Evolutionary conservation across 2,797 vertebrate genomes (phyloP).

Genomic region (Novumbra hubbsi): DNA sequence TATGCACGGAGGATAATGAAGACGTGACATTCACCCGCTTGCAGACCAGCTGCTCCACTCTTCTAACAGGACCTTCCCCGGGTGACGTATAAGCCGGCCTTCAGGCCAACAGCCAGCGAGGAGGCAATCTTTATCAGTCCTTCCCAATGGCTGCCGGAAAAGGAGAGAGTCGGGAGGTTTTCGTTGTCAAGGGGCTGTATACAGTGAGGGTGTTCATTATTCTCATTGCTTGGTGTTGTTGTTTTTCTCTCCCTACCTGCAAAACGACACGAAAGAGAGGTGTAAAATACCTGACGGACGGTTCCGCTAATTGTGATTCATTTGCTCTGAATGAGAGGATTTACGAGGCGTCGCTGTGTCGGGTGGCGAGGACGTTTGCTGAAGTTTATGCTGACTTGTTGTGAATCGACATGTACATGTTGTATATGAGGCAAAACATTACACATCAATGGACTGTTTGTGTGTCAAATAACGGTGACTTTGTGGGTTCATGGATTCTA

Average conservation of each 20-base stretch:
- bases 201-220: constrained; percentile 13
- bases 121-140: constrained; percentile 46
- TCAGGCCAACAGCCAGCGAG: constrained; percentile 20
- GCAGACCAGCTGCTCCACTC: constrained; percentile 39
- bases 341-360: constrained; percentile 24
- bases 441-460: background rate
- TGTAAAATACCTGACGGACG: constrained; percentile 15
- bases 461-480: constrained; percentile 20
- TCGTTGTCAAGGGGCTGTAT: constrained; percentile 1
- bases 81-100: constrained; percentile 30
- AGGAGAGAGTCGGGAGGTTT: constrained; percentile 32
- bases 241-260: constrained; percentile 10
- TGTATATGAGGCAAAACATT: background rate
- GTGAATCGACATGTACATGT: background rate
- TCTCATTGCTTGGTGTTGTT: constrained; percentile 16
- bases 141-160: constrained; percentile 36
- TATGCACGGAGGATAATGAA: constrained; percentile 64
- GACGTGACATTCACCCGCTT: constrained; percentile 57
- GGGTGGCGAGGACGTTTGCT: constrained; percentile 21
- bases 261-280: constrained; percentile 10
- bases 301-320: constrained; percentile 16
- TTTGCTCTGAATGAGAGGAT: constrained; percentile 10
- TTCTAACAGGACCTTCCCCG: constrained; percentile 43
- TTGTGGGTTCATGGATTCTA: constrained; percentile 1
- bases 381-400: constrained; percentile 25